Percentiles rank a stretch among this genome's conserved stretches.
phyloP scores from a whole-genome alignment of 2,888 invertebrate species.

The Pseudococcus viburni region DNA sequence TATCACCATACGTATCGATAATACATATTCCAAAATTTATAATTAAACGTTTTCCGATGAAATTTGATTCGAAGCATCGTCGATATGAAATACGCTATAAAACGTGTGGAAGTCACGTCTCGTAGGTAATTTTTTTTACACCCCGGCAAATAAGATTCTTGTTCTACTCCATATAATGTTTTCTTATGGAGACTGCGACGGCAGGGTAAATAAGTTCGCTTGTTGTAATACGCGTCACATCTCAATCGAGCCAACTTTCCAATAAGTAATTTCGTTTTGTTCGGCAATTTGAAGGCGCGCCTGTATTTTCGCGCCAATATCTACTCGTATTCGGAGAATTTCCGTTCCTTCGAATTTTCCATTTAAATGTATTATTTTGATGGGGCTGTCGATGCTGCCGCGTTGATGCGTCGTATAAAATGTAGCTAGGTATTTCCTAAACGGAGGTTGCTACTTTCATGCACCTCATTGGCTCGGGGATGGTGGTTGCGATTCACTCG shows the following conservation, averaged over 20 bases:
- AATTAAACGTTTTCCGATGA: too few relatives aligned
- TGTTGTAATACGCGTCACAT: constrained; percentile 34
- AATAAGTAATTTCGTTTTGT: constrained; percentile 39
- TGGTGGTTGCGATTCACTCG: neutral
- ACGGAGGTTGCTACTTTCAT: neutral
- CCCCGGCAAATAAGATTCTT: too few relatives aligned
- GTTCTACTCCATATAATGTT: too few relatives aligned
- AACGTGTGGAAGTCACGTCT: too few relatives aligned
- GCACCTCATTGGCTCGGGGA: neutral
- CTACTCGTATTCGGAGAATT: neutral
- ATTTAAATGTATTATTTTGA: constrained; percentile 42
- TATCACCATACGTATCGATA: too few relatives aligned
- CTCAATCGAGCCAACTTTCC: constrained; percentile 20
- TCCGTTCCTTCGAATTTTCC: constrained; percentile 28
- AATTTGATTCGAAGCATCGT: too few relatives aligned
- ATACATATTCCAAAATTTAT: too few relatives aligned
- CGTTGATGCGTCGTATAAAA: neutral
- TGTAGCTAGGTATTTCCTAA: neutral
- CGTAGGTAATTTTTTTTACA: too few relatives aligned
- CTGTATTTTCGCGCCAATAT: neutral
- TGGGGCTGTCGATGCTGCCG: neutral
- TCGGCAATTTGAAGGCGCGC: constrained; percentile 15
- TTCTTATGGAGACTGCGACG: neutral
- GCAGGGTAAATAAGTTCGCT: constrained; percentile 4
- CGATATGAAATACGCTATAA: too few relatives aligned